Evolutionary conservation across 2,888 invertebrate species (phyloP).

Genomic region (Melanchra persicariae): DNA sequence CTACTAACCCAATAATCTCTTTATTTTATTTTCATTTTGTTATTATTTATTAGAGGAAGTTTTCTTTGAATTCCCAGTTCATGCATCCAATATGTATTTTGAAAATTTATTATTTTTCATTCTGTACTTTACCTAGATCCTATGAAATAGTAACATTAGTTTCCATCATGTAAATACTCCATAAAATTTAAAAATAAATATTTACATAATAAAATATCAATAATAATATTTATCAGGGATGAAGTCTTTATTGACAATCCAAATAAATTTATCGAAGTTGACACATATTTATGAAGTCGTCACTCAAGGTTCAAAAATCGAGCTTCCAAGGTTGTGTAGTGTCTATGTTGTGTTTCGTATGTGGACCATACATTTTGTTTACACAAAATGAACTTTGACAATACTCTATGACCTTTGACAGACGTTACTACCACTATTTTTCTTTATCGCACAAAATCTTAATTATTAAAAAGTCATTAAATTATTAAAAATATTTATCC

Average conservation of each 20-base stretch:
- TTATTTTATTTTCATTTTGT: slow-evolving; percentile 43
- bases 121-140: slow-evolving; percentile 36
- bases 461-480: slow-evolving; percentile 56
- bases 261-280: slow-evolving; percentile 49
- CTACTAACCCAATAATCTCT: slow-evolving; percentile 46
- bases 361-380: slow-evolving; percentile 76
- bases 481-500: slow-evolving; percentile 71
- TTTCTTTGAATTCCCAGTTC: slow-evolving; percentile 34
- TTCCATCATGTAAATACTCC: slow-evolving; percentile 60
- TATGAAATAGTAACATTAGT: slow-evolving; percentile 46
- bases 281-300: slow-evolving; percentile 51
- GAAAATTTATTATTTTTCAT: slow-evolving; percentile 23
- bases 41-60: slow-evolving; percentile 24
- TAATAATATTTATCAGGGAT: slow-evolving; percentile 46
- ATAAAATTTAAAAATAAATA: slow-evolving; percentile 51
- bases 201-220: slow-evolving; percentile 43
- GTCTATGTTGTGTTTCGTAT: slow-evolving; percentile 77
- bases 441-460: slow-evolving; percentile 83
- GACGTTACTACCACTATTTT: slow-evolving; percentile 77
- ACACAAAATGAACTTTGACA: slow-evolving; percentile 84
- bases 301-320: slow-evolving; percentile 69
- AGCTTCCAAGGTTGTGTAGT: slow-evolving; percentile 89
- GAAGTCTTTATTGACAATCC: slow-evolving; percentile 39
- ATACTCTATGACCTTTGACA: slow-evolving; percentile 87
- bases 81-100: slow-evolving; percentile 37